A percentile compares a stretch with the other conserved stretches of the same genome.
Conservation (phyloP, 2,797 vertebrate species). For the Poliocrania exsul region DNA sequence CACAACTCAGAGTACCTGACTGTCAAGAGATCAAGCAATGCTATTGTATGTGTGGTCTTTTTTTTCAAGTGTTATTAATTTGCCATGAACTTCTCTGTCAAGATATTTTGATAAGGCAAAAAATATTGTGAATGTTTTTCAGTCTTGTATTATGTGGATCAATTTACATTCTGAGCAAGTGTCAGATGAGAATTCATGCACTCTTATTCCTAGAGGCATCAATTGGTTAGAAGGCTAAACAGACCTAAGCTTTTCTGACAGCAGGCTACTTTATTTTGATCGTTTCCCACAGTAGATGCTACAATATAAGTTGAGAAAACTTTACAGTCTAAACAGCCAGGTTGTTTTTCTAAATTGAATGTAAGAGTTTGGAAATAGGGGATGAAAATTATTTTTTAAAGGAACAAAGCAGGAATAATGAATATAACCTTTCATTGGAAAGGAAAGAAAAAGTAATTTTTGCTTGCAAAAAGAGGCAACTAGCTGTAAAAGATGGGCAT, state of each 20-base stretch:
- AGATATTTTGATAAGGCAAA: not conserved
- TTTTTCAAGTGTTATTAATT: not conserved
- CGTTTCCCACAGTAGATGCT: conserved; percentile 5
- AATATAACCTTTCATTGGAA: not conserved
- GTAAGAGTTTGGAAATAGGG: not conserved
- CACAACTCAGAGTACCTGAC: not conserved
- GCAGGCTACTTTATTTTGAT: not conserved
- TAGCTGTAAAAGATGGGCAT: not conserved
- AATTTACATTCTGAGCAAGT: not conserved
- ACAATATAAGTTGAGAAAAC: conserved; percentile 24
- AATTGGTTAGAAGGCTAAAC: not conserved
- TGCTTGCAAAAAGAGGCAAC: not conserved
- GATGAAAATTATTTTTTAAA: not conserved
- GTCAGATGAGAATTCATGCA: not conserved
- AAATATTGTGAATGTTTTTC: not conserved
- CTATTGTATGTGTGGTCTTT: not conserved
- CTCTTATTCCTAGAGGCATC: not conserved
- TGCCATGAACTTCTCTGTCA: not conserved
- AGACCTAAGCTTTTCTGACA: not conserved
- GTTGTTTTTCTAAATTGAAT: conserved; percentile 6
- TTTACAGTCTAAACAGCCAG: not conserved
- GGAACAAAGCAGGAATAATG: not conserved
- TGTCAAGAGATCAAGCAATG: not conserved
- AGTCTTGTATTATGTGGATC: not conserved
- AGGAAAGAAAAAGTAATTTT: not conserved